A percentile compares a stretch with the other conserved stretches of the same genome.
These are phyloP conservation scores for Podarcis lilfordi DNA, from an alignment of 2,797 vertebrate species.

Conservation along the genomic window DNA sequence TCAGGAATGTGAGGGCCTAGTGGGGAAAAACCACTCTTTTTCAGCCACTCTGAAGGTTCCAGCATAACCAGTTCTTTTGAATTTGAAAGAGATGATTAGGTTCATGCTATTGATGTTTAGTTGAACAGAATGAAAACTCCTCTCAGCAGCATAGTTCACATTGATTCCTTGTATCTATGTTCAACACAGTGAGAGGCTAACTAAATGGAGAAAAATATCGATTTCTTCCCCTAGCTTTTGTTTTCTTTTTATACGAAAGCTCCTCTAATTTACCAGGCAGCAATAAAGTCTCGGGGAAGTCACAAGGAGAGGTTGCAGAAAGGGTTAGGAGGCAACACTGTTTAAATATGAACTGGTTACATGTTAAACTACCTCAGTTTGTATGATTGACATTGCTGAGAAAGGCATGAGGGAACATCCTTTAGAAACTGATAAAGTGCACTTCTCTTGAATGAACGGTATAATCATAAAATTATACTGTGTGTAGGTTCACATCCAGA, in stretches of 20 bases:
- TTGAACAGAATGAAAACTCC: constrained; percentile 62
- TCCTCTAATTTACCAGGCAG: constrained; percentile 72
- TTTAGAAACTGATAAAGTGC: constrained; percentile 34
- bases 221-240: constrained; percentile 64
- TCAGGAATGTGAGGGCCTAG: not conserved
- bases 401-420: not conserved
- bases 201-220: constrained; percentile 79
- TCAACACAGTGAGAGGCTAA: constrained; percentile 67
- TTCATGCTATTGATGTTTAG: constrained; percentile 65
- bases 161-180: constrained; percentile 72
- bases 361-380: constrained; percentile 8
- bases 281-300: constrained; percentile 68
- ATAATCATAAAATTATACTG: constrained; percentile 8
- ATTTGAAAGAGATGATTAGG: constrained; percentile 63
- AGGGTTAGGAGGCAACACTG: constrained; percentile 17
- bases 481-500: not conserved
- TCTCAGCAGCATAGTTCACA: constrained; percentile 64
- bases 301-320: constrained; percentile 54
- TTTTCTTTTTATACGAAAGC: constrained; percentile 62
- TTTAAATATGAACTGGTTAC: constrained; percentile 48
- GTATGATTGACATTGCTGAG: constrained; percentile 35
- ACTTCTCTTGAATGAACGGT: constrained; percentile 26
- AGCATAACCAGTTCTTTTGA: constrained; percentile 61
- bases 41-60: constrained; percentile 32
- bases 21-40: not conserved